These are phyloP conservation scores for Eristalis pertinax DNA, from an alignment of 2,888 invertebrate species.

Conservation along the genomic window DNA sequence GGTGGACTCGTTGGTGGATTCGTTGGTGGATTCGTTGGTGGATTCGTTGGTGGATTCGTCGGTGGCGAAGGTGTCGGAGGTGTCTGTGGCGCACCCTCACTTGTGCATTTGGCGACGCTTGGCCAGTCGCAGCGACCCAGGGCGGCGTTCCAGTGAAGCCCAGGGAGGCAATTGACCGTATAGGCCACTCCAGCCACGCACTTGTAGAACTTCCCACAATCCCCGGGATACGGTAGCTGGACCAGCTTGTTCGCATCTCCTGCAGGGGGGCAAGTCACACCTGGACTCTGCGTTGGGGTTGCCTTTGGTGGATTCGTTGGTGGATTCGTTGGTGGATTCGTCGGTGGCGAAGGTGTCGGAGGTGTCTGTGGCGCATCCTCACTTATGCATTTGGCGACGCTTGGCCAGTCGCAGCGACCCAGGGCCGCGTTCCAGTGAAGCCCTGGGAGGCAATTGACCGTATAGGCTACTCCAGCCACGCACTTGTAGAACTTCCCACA, in stretches of 20 bases:
- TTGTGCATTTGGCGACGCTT: conserved; percentile 36
- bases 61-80: not conserved
- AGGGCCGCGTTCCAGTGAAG: conserved; percentile 74
- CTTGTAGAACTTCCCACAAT: conserved; percentile 76
- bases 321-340: too few relatives aligned
- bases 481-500: conserved; percentile 76
- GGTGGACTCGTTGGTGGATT: too few relatives aligned
- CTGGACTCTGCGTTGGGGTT: too few relatives aligned
- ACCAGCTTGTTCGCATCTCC: not conserved
- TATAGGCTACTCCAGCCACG: conserved; percentile 26
- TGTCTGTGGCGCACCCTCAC: not conserved
- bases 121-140: conserved; percentile 75
- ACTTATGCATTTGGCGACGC: too few relatives aligned
- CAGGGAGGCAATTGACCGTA: conserved; percentile 69
- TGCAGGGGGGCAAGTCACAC: not conserved
- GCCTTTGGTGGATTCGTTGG: too few relatives aligned
- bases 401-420: conserved; percentile 75
- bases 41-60: too few relatives aligned
- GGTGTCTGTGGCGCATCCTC: too few relatives aligned
- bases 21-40: too few relatives aligned
- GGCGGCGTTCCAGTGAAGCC: conserved; percentile 74
- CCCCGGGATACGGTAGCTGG: conserved; percentile 72
- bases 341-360: too few relatives aligned
- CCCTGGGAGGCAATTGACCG: conserved; percentile 71
- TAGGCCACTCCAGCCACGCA: conserved; percentile 57